Conservation (phyloP, 2,888 invertebrate genomes). For the Dryadula phaetusa region DNA sequence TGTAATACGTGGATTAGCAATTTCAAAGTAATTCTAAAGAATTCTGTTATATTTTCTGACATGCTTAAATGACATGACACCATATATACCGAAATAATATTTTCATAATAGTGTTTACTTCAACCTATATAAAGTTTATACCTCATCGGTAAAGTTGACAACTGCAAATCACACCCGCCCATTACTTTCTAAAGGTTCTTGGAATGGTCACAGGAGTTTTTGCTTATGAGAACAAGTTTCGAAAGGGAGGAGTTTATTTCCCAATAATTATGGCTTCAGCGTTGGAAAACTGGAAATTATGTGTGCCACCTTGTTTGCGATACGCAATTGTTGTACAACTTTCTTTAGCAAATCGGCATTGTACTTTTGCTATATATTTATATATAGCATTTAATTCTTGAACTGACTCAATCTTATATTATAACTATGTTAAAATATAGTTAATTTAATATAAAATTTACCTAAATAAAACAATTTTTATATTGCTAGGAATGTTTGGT, state of each 20-base stretch:
- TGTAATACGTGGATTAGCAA: neutral
- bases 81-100: neutral
- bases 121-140: conserved; percentile 21
- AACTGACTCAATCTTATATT: neutral
- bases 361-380: neutral
- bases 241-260: conserved; percentile 42
- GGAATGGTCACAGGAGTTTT: conserved; percentile 36
- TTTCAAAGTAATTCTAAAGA: neutral
- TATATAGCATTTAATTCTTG: neutral
- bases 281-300: conserved; percentile 39
- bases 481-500: too few species aligned
- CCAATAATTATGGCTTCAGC: conserved; percentile 39
- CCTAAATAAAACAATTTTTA: too few species aligned
- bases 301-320: conserved; percentile 16
- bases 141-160: neutral
- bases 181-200: conserved; percentile 40
- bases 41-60: conserved; percentile 40
- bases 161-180: conserved; percentile 37
- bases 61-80: conserved; percentile 30
- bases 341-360: neutral
- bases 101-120: conserved; percentile 23
- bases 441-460: too few species aligned
- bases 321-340: neutral
- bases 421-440: too few species aligned
- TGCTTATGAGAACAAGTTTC: conserved; percentile 35